Base-by-base conservation (phyloP, 2,113 vertebrate genomes). In the Pygoscelis adeliae region DNA sequence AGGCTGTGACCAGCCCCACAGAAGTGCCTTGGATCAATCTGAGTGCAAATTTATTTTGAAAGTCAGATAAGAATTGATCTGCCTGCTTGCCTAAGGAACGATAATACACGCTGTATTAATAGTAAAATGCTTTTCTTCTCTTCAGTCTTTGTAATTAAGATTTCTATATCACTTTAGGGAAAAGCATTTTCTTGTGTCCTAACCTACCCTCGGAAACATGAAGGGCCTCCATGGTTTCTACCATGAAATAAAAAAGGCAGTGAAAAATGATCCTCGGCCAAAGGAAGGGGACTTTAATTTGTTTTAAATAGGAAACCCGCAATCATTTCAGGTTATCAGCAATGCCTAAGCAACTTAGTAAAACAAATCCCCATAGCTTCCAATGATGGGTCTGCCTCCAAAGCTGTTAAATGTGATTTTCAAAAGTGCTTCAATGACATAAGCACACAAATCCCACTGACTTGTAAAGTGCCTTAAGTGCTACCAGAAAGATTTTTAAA, bases 401-500 rank as follows among this genome's bases (percentile, higher is more conserved):
- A 79, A 87, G 61, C 36, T 90, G 40, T 72, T 83, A 70, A 59
- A 89, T 40, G 80, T 30, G 21, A 78, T 95, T 95, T 93, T 83
- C 81, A 0, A 17, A 92, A 90, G 38, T 66, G 69, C 42, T 89
- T 66, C 86, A 38, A 12, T 42, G 63, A 81, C 55, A 62, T n/a
- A 67, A 52, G 59, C 56, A 71, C 44, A 56, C 61, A 91, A 96
- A 95, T 91, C 65, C 70, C 36, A 82, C 53, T 65, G 49, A 79
- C 59, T n/a, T 89, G 9, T 32, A 76, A 95, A 69, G 69, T 69
- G 65, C 38, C 21, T 20, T 80, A 85, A 93, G 49, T 88, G 66
- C 47, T 76, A 94, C 74, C 74, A 93, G 58, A 85, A 89, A 95
- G 44, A 83, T 56, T 88, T 91, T 89, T 56, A 58, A 83, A 89